Percentiles rank a stretch among this genome's conserved stretches.
Conservation (phyloP, 2,113 vertebrate species). For the Scomber japonicus region DNA sequence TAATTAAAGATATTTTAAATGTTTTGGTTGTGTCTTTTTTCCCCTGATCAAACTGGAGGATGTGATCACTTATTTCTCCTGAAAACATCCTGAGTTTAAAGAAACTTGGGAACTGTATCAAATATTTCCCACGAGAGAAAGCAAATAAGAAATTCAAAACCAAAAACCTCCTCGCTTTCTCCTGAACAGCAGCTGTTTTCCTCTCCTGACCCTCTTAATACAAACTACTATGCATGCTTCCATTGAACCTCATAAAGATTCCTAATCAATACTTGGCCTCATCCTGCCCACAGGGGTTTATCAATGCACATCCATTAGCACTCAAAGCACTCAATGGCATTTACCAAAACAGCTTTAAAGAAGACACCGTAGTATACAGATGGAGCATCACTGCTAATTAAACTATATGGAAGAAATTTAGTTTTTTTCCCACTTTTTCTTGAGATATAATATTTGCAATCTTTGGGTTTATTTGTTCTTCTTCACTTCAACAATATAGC, state of each 20-base stretch:
- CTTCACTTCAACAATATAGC: too few relatives aligned
- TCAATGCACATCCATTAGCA: constrained; percentile 54
- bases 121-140: constrained; percentile 31
- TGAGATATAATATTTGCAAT: too few relatives aligned
- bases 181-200: constrained; percentile 31
- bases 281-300: constrained; percentile 25
- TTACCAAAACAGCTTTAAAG: constrained; percentile 8
- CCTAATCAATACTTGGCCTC: constrained; percentile 60
- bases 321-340: constrained; percentile 37
- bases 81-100: constrained; percentile 9
- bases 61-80: neutral
- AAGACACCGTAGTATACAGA: neutral
- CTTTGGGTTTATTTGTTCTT: too few relatives aligned
- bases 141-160: constrained; percentile 21
- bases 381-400: neutral
- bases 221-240: constrained; percentile 46
- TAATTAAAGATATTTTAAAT: constrained; percentile 81
- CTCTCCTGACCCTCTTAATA: constrained; percentile 17
- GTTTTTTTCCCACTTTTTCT: too few relatives aligned
- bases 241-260: constrained; percentile 16
- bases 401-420: neutral
- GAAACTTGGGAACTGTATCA: constrained; percentile 13
- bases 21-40: constrained; percentile 37
- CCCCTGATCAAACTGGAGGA: neutral
- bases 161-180: neutral